Base-by-base conservation (phyloP, 37 sponge, comb jelly and placozoan genomes). In the Corticium candelabrum region DNA sequence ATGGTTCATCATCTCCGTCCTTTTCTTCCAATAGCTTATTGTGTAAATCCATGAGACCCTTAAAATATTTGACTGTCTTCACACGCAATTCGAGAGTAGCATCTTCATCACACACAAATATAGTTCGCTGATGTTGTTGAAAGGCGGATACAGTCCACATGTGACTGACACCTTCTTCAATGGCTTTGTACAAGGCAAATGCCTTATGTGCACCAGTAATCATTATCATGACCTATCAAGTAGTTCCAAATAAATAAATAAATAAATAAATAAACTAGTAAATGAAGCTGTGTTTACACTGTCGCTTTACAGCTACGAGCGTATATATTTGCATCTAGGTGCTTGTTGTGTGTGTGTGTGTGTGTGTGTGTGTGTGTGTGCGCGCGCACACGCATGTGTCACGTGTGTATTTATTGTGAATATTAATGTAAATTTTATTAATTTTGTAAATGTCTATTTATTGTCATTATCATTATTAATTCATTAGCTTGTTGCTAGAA, bases 111-210 rank as follows among this genome's bases (percentile, higher is more conserved):
- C 93, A 92, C 32, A 96, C 87, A 83, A 96, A 90, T 5, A 85
- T 82, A 3, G 91, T 74, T 41, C 86, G 85, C 11, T 80, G 84
- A 74, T 96, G 97, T 62, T 76, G 77, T 79, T 96, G 97, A 41
- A 96, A 90, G 43, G 97, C 94, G 5, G 97, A 93, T 30, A 96
- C 94, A 34, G 97, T 96, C 97, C 97, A 96, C 97, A 96, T 96
- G 78, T 96, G 97, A 77, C 80, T 96, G 43, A 96, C 83, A 1
- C 97, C 97, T 38, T 90, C 94, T 67, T 96, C 97, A 27, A 96
- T 88, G 11, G 97, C 94, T 74, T 93, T 93, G 84, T 93, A 84
- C 40, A 96, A 84, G 21, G 97, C 97, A 68, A 90, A 90, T 2
- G 97, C 83, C 78, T 96, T 96, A 73, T 90, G 89, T 1, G 89